These are phyloP conservation scores for Eueremaeus valkanovi DNA, from an alignment of 2,888 invertebrate species.

Conservation along the genomic window DNA sequence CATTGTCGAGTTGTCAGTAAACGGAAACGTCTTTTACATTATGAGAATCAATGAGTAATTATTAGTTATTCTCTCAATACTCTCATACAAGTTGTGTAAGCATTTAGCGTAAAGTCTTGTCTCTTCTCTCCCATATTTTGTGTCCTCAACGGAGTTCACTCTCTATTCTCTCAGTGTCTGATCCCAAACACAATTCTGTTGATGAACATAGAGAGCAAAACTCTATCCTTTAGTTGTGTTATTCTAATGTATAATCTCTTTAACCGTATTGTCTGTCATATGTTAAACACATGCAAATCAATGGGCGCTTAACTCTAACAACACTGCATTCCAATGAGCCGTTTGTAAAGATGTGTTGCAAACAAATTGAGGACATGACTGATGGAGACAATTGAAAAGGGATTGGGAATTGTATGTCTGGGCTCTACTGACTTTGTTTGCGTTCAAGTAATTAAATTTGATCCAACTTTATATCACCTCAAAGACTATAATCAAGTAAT, in stretches of 20 bases:
- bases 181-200: neutral
- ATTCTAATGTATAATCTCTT: neutral
- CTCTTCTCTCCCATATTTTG: neutral
- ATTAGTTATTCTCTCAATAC: slow-evolving; percentile 3
- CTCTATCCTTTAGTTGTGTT: neutral
- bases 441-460: no score
- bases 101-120: neutral
- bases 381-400: neutral
- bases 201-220: neutral
- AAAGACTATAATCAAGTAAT: no score
- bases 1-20: slow-evolving; percentile 16
- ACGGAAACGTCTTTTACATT: neutral
- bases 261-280: neutral
- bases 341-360: neutral
- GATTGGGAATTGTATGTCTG: neutral
- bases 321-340: neutral
- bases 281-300: slow-evolving; percentile 12
- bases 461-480: no score
- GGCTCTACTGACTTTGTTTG: no score
- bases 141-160: neutral
- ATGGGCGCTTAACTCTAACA: neutral
- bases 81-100: slow-evolving; percentile 2
- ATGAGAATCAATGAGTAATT: slow-evolving; percentile 24
- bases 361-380: neutral
- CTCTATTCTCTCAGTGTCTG: neutral